Evolutionary conservation across 2,113 vertebrate genomes (phyloP).

Genomic region (Pungitius pungitius): DNA sequence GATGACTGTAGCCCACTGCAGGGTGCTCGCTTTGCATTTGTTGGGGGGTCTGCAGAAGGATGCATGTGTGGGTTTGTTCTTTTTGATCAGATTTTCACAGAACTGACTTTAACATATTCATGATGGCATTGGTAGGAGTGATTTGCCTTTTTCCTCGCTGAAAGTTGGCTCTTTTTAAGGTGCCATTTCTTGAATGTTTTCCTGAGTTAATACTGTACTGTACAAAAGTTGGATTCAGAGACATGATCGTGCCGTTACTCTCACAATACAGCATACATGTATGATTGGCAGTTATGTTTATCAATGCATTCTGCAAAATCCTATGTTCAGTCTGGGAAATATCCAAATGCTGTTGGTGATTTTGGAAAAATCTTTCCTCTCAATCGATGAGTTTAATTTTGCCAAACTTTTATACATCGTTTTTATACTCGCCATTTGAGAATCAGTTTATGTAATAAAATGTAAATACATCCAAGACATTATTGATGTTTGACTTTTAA

Average conservation of each 20-base stretch:
- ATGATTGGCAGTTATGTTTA: neutral
- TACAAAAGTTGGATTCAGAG: neutral
- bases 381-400: neutral
- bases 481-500: neutral
- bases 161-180: neutral
- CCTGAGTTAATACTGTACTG: neutral
- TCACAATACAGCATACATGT: neutral
- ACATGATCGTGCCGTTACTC: neutral
- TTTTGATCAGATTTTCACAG: slow-evolving; percentile 5
- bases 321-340: neutral
- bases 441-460: slow-evolving; percentile 49
- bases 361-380: slow-evolving; percentile 4
- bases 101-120: neutral
- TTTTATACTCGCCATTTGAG: slow-evolving; percentile 31
- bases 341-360: slow-evolving; percentile 27
- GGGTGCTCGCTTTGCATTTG: slow-evolving; percentile 15
- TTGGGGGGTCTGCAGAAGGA: slow-evolving; percentile 1
- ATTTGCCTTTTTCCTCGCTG: neutral
- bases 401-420: slow-evolving; percentile 26
- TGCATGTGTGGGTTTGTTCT: no score
- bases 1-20: slow-evolving; percentile 3
- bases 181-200: neutral
- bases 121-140: neutral
- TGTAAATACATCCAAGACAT: neutral
- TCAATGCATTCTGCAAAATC: neutral